Conservation (phyloP, 2,888 invertebrate genomes). For the Myopa testacea region DNA sequence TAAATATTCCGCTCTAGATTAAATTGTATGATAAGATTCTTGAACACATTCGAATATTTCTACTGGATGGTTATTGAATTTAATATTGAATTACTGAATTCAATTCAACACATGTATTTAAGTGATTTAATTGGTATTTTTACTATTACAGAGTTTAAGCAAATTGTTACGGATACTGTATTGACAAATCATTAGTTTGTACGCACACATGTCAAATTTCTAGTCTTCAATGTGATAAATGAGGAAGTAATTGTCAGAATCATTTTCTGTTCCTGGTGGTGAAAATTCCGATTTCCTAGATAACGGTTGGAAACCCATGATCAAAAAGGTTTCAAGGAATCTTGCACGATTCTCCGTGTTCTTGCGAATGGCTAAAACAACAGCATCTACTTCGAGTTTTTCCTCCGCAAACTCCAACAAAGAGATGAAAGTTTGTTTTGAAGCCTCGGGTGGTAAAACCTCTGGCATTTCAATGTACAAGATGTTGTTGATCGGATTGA, state of each 20-base stretch:
- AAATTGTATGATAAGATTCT: not conserved
- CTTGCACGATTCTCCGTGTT: slow-evolving; percentile 86
- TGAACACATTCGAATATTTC: not conserved
- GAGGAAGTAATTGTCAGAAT: slow-evolving; percentile 72
- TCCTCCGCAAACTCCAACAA: slow-evolving; percentile 97
- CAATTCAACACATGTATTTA: not conserved
- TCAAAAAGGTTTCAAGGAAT: slow-evolving; percentile 95
- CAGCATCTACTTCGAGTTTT: slow-evolving; percentile 83
- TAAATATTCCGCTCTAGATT: not conserved
- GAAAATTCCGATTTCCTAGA: slow-evolving; percentile 84
- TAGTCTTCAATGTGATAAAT: slow-evolving; percentile 69
- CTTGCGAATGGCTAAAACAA: slow-evolving; percentile 83
- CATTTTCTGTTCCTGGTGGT: slow-evolving; percentile 75
- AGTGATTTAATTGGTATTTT: slow-evolving; percentile 2
- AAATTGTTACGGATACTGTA: slow-evolving; percentile 7
- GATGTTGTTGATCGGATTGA: slow-evolving; percentile 72
- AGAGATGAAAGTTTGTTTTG: slow-evolving; percentile 94
- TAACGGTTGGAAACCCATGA: slow-evolving; percentile 91
- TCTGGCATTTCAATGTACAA: slow-evolving; percentile 92
- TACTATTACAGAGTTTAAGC: not conserved
- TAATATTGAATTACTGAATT: not conserved
- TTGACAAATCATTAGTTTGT: not conserved
- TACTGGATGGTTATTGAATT: not conserved
- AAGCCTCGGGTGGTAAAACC: slow-evolving; percentile 88
- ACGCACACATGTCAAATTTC: slow-evolving; percentile 42